Percentiles rank a stretch among this genome's conserved stretches.
Conservation (phyloP, 2,797 vertebrate species). For the Thunnus albacares region DNA sequence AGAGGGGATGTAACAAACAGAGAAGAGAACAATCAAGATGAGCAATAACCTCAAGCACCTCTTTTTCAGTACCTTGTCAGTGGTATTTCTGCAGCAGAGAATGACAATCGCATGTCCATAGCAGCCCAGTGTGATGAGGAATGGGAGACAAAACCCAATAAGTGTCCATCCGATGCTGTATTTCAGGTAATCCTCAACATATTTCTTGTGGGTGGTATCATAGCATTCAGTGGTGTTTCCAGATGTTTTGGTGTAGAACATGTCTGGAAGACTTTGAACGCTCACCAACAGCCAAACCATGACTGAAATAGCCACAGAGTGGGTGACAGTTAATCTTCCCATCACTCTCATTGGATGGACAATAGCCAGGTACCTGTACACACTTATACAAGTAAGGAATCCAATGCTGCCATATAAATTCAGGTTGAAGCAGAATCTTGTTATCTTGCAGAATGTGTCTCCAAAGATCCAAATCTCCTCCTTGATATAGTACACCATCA, state of each 20-base stretch:
- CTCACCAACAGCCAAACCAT: conserved; percentile 84
- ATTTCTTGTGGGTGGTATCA: conserved; percentile 60
- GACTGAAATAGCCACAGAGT: conserved; percentile 59
- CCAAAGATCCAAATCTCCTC: conserved; percentile 84
- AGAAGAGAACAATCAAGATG: conserved; percentile 85
- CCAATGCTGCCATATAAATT: conserved; percentile 90
- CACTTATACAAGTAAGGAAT: conserved; percentile 90
- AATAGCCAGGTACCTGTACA: conserved; percentile 89
- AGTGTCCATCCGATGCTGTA: conserved; percentile 81
- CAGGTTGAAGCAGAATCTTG: conserved; percentile 86
- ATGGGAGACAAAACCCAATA: conserved; percentile 84
- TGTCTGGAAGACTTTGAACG: conserved; percentile 82
- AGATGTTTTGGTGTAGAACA: conserved; percentile 74
- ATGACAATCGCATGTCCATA: conserved; percentile 84
- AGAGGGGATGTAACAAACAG: conserved; percentile 87
- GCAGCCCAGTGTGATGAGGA: conserved; percentile 85
- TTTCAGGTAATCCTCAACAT: conserved; percentile 65
- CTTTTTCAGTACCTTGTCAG: conserved; percentile 72
- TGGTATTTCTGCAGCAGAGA: conserved; percentile 70
- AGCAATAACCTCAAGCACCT: conserved; percentile 83
- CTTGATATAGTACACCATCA: conserved; percentile 83
- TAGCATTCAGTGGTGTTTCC: conserved; percentile 62
- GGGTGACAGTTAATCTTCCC: conserved; percentile 74
- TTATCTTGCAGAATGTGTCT: conserved; percentile 83
- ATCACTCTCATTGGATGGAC: conserved; percentile 84